Percentiles rank a stretch among this genome's conserved stretches.
Evolutionary conservation across 1,140 invertebrate genomes (phyloP).

Genomic region (Paraescarpia echinospica): DNA sequence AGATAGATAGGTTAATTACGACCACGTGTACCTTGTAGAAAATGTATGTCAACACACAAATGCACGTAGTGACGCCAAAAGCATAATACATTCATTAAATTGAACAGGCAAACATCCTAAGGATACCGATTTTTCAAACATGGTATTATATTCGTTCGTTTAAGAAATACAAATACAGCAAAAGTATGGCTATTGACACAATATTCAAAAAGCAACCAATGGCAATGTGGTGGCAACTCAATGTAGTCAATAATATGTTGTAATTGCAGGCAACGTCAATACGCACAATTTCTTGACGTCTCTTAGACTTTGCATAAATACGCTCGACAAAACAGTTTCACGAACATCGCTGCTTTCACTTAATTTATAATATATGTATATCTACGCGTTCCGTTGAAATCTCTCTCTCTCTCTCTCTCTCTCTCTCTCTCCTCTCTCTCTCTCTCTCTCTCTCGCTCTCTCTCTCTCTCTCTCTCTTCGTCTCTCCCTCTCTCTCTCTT

Average conservation of each 20-base stretch:
- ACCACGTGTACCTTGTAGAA: not conserved
- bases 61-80: no score
- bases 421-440: no score
- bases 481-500: no score
- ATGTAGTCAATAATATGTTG: not conserved
- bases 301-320: not conserved
- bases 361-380: not conserved
- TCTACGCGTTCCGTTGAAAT: not conserved
- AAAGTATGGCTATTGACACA: not conserved
- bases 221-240: not conserved
- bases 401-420: no score
- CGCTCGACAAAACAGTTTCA: not conserved
- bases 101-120: not conserved
- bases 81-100: not conserved
- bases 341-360: not conserved
- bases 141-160: not conserved
- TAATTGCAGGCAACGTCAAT: not conserved
- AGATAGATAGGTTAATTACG: not conserved
- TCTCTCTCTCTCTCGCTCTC: no score
- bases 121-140: no score
- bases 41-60: not conserved
- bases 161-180: not conserved
- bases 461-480: no score
- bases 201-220: not conserved
- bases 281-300: not conserved